These are phyloP conservation scores for Nomada ferruginata DNA, from an alignment of 2,888 invertebrate genomes.

Conservation along the genomic window DNA sequence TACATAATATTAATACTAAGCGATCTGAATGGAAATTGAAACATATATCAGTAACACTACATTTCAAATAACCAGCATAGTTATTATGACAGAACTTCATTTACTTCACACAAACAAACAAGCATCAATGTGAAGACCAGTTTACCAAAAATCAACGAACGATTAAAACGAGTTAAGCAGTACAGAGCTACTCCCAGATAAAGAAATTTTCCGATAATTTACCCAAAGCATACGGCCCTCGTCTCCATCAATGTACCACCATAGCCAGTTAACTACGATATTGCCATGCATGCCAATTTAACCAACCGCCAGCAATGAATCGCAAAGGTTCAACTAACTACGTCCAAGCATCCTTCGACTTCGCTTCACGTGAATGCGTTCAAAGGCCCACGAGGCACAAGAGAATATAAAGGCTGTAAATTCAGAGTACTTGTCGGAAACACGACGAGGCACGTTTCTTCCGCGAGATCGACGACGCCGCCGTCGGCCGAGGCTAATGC, in stretches of 20 bases:
- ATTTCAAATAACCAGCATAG: background rate
- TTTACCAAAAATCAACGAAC: too few species aligned
- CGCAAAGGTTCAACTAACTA: constrained; percentile 23
- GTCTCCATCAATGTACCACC: background rate
- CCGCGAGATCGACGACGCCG: constrained; percentile 57
- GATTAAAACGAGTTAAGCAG: background rate
- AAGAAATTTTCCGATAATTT: background rate
- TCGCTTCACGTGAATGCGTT: background rate
- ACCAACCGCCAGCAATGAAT: constrained; percentile 1
- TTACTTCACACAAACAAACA: too few species aligned
- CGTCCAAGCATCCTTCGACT: background rate
- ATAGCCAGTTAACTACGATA: background rate
- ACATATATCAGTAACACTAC: background rate
- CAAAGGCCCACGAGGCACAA: background rate
- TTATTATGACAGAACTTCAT: too few species aligned
- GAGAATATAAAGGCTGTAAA: constrained; percentile 14
- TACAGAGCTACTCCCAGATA: background rate
- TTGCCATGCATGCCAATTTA: background rate
- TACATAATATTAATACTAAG: too few species aligned
- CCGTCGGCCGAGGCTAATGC: constrained; percentile 32
- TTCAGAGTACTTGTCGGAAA: constrained; percentile 52
- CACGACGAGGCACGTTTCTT: constrained; percentile 56
- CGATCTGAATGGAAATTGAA: background rate
- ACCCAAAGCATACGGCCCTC: background rate
- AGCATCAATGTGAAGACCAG: too few species aligned